Conservation (phyloP, 1,140 invertebrate species). For the Platyscapa corneri region DNA sequence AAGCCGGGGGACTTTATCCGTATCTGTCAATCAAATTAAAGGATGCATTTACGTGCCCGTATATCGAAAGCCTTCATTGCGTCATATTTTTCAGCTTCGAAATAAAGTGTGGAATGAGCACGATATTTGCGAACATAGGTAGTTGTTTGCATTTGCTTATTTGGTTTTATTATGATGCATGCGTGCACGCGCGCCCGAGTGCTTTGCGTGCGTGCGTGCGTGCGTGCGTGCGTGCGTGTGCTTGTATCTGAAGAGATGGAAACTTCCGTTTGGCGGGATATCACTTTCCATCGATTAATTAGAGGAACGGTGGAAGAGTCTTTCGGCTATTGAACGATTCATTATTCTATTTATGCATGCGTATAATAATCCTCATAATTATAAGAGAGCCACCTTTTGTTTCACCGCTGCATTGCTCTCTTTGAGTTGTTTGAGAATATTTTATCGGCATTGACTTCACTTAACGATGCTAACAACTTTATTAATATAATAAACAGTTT, state of each 20-base stretch:
- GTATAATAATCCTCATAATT: conserved; percentile 24
- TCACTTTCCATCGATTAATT: conserved; percentile 41
- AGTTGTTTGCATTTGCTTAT: conserved; percentile 30
- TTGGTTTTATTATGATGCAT: not conserved
- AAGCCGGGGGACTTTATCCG: not conserved
- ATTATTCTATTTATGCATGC: not conserved
- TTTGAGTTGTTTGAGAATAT: not conserved
- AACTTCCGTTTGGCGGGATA: conserved; percentile 22
- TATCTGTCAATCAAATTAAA: conserved; percentile 45
- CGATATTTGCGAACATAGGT: not conserved
- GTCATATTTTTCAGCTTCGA: not conserved
- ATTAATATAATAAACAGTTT: not conserved
- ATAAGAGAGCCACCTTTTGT: conserved; percentile 8
- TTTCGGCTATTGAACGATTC: conserved; percentile 4
- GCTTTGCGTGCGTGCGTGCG: too few species aligned
- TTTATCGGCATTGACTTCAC: not conserved
- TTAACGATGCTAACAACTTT: conserved; percentile 6
- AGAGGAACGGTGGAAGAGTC: not conserved
- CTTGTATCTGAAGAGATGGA: too few species aligned
- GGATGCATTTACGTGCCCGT: conserved; percentile 8
- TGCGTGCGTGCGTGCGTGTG: too few species aligned
- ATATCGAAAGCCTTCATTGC: conserved; percentile 9
- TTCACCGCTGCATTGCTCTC: not conserved
- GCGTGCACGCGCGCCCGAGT: not conserved
- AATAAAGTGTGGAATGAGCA: conserved; percentile 12